A percentile compares a stretch with the other conserved stretches of the same genome.
phyloP scores from a whole-genome alignment of 1,140 invertebrate genomes.

The Rhopalosiphum padi region DNA sequence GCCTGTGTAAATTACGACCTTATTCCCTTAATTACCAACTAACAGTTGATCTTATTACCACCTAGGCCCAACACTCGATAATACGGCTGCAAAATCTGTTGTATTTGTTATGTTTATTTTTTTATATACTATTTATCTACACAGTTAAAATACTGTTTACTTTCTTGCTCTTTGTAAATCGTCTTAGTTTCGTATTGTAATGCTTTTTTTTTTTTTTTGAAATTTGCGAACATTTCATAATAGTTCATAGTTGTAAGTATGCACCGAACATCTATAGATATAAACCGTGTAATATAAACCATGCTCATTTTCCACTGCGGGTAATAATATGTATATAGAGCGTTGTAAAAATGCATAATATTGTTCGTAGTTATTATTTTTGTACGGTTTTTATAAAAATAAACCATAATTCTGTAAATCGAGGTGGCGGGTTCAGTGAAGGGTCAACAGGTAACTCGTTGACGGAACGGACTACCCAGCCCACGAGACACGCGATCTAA shows the following conservation, averaged over 20 bases:
- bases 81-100: background rate
- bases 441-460: conserved; percentile 58
- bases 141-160: background rate
- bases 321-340: background rate
- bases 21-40: background rate
- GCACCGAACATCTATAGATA: background rate
- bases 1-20: background rate
- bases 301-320: background rate
- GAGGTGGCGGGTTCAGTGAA: conserved; percentile 1
- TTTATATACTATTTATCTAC: no score
- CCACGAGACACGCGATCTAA: conserved; percentile 27
- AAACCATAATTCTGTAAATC: background rate
- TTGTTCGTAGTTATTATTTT: background rate
- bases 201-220: background rate
- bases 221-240: background rate
- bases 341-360: background rate
- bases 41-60: background rate
- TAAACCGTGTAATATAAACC: background rate
- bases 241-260: background rate
- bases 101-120: background rate
- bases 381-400: background rate
- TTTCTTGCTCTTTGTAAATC: background rate
- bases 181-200: background rate
- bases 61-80: background rate
- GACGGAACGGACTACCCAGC: conserved; percentile 18